Evolutionary conservation across 92 coral and sea anemone species (phyloP).

Genomic region (Meandrina meandrites): DNA sequence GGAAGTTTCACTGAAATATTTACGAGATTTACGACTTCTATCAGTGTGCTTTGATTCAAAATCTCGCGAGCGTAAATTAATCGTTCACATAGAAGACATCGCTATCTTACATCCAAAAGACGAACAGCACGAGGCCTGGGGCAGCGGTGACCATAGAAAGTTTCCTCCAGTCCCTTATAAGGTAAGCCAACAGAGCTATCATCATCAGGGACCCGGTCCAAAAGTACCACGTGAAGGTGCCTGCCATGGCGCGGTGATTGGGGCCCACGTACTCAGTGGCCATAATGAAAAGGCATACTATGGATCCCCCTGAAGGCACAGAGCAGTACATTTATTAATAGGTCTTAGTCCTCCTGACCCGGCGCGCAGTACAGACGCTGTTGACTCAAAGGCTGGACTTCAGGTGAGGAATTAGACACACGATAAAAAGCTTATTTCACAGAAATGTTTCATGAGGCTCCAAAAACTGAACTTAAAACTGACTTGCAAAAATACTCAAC

Average conservation of each 20-base stretch:
- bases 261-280: constrained; percentile 92
- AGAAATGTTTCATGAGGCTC: background rate
- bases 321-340: background rate
- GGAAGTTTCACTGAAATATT: no score
- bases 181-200: constrained; percentile 88
- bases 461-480: background rate
- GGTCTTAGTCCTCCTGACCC: background rate
- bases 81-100: background rate
- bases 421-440: background rate
- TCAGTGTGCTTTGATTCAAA: no score
- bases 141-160: constrained; percentile 80
- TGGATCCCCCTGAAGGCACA: constrained; percentile 75
- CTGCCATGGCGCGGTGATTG: constrained; percentile 87
- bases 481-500: no score
- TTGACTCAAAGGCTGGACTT: background rate
- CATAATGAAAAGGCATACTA: constrained; percentile 90
- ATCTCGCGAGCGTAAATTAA: no score
- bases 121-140: constrained; percentile 79
- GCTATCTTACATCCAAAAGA: constrained; percentile 82
- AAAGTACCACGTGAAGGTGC: constrained; percentile 87
- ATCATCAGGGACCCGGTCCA: constrained; percentile 84
- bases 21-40: no score
- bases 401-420: background rate
- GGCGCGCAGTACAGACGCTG: background rate
- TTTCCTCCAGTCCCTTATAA: constrained; percentile 96